These are phyloP conservation scores for Ceyx erithaca DNA, from an alignment of 2,797 vertebrate genomes.

Conservation along the genomic window DNA sequence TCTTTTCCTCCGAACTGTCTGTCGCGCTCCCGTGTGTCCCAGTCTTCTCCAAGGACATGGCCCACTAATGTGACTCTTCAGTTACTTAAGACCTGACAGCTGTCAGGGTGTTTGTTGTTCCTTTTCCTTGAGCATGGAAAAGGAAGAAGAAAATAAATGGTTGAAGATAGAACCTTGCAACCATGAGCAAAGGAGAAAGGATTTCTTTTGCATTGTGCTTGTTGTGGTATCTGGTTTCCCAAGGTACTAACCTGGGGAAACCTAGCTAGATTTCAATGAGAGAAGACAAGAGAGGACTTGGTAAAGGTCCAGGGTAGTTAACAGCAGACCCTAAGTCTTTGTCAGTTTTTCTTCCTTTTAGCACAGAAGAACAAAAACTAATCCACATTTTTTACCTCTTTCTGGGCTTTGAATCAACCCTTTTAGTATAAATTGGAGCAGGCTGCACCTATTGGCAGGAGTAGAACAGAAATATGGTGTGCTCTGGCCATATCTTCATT, in stretches of 20 bases:
- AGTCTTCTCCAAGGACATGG: background rate
- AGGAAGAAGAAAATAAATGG: background rate
- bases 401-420: background rate
- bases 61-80: background rate
- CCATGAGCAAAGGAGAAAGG: background rate
- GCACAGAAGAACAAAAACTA: background rate
- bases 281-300: background rate
- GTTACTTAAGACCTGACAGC: rapidly evolving
- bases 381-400: background rate
- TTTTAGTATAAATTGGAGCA: background rate
- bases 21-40: background rate
- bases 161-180: background rate
- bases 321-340: background rate
- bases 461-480: background rate
- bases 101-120: background rate
- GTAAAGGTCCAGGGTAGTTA: background rate
- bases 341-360: background rate
- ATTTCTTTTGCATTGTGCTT: background rate
- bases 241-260: background rate
- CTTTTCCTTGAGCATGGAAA: background rate
- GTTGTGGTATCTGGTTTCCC: background rate
- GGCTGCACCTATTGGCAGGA: background rate
- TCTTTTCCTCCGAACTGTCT: background rate
- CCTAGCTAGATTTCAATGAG: background rate
- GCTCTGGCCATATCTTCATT: background rate